Evolutionary conservation across 2,797 vertebrate genomes (phyloP).

Genomic region (Onychomys arenicola): DNA sequence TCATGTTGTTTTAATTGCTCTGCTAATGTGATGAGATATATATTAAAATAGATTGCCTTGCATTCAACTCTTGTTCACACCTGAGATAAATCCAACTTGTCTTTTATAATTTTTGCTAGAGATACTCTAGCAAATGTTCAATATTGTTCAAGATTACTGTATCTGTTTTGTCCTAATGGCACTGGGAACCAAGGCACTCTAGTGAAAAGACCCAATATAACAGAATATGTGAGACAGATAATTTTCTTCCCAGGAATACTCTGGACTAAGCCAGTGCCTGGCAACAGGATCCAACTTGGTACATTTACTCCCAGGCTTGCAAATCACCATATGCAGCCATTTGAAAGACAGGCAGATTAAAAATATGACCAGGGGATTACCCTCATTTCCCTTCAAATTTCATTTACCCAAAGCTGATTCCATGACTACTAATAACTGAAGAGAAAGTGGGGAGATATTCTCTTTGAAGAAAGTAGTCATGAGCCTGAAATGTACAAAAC

Average conservation of each 20-base stretch:
- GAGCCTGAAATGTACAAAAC: not conserved
- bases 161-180: not conserved
- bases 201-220: not conserved
- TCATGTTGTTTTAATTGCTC: not conserved
- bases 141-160: not conserved
- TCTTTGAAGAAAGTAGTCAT: not conserved
- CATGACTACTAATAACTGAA: not conserved
- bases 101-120: not conserved
- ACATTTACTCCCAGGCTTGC: not conserved
- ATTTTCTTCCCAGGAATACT: not conserved
- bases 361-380: not conserved
- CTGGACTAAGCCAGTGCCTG: not conserved
- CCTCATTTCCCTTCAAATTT: not conserved
- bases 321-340: not conserved
- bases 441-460: not conserved
- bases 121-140: not conserved
- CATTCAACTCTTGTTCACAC: not conserved
- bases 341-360: not conserved
- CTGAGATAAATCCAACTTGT: constrained; percentile 3
- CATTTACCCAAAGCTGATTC: not conserved
- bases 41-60: not conserved
- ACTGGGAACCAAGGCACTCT: not conserved
- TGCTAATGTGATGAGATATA: constrained; percentile 30
- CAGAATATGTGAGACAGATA: not conserved
- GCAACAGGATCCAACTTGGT: not conserved